Evolutionary conservation across 2,888 invertebrate species (phyloP), one percentile per base, ranked within the genome.

Genomic region (Diogma glabrata): DNA sequence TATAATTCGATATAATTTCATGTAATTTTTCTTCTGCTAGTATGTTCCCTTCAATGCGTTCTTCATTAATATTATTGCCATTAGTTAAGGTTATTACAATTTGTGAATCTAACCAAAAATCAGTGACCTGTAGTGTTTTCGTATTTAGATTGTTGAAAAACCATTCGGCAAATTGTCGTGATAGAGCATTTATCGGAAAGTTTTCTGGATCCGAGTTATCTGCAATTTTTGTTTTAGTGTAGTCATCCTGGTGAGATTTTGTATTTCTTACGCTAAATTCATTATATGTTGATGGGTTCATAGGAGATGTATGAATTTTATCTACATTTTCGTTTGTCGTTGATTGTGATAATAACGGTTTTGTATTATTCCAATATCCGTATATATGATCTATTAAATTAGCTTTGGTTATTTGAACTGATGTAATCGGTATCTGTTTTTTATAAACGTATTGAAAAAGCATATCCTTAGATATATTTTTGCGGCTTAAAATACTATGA

Each of bases 151-250:
- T 58, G 50, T 63, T 60, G 53, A 75, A 81, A 61, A 76, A 80
- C 80, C 80, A 81, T 53, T 72, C 68, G 0, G 71, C 59, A 63
- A 80, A 80, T 56, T 76, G 68, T n/a, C 69, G 59, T 1, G 78
- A 76, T 58, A 80, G 63, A 26, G 68, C 55, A 57, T 72, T 63
- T 40, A 75, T 67, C 23, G 67, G 66, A 55, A 62, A 62, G 3
- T 53, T 43, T 17, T 54, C 54, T 36, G 47, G 9, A 14, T 40
- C 24, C 7, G 14, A 10, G 4, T 52, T 46, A 26, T 49, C 20
- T 22, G 22, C 30, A 9, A 28, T 47, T n/a, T 28, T 52, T 24
- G 43, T 7, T 16, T 23, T 17, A 14, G 14, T 30, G 17, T 7
- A 40, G 12, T 33, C 28, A 9, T n/a, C 47, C 20, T 20, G 14